Conservation (phyloP, 2,888 invertebrate species). For the Drosophila cyrtoloma region DNA sequence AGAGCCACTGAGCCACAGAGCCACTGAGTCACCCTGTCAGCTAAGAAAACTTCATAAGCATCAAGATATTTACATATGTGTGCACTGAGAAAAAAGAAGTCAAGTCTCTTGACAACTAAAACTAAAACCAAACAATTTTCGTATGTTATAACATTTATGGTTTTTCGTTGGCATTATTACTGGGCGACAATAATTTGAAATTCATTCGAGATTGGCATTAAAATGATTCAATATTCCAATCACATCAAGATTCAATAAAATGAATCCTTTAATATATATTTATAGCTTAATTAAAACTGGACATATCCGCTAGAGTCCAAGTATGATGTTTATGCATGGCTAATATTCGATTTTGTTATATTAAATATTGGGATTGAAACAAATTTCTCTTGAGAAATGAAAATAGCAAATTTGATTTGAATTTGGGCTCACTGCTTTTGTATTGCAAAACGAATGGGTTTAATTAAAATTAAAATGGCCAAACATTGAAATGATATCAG, state of each 20-base stretch:
- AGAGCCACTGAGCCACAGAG: too few relatives aligned
- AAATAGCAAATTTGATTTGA: not conserved
- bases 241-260: not conserved
- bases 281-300: not conserved
- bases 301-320: not conserved
- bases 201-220: not conserved
- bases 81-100: slow-evolving; percentile 19
- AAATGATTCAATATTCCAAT: not conserved
- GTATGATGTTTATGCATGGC: not conserved
- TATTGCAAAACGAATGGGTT: slow-evolving; percentile 3
- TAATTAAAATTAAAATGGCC: slow-evolving; percentile 49
- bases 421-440: not conserved
- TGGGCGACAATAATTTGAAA: not conserved
- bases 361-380: not conserved
- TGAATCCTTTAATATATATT: not conserved
- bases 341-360: not conserved
- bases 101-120: not conserved
- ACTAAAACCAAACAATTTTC: not conserved
- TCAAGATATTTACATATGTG: not conserved
- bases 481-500: slow-evolving; percentile 48
- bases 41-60: not conserved
- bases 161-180: not conserved
- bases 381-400: not conserved
- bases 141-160: not conserved
- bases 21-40: slow-evolving; percentile 43